Evolutionary conservation across 2,888 invertebrate genomes (phyloP).

Genomic region (Ypsolopha sequella): DNA sequence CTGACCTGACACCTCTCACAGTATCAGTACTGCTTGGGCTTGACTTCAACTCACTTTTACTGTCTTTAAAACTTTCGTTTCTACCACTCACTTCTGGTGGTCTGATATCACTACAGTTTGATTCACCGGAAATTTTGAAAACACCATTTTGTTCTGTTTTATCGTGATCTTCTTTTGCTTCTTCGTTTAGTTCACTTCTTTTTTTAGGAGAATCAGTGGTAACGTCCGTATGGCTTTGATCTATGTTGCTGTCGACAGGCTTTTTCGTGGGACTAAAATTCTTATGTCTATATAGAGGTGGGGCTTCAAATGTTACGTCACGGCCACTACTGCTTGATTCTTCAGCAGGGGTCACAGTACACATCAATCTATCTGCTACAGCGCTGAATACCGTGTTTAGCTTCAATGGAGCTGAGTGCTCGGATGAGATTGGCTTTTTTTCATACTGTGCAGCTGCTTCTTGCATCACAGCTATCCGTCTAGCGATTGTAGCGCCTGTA

Average conservation of each 20-base stretch:
- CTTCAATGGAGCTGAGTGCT: slow-evolving; percentile 55
- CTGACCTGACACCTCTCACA: slow-evolving; percentile 62
- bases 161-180: slow-evolving; percentile 32
- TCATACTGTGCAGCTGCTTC: slow-evolving; percentile 78
- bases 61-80: slow-evolving; percentile 23
- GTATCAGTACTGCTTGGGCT: slow-evolving; percentile 50
- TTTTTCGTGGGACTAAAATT: slow-evolving; percentile 63
- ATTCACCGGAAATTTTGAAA: slow-evolving; percentile 60
- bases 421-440: slow-evolving; percentile 57
- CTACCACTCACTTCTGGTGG: slow-evolving; percentile 47
- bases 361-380: slow-evolving; percentile 64
- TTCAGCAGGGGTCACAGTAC: slow-evolving; percentile 60
- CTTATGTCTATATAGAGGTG: slow-evolving; percentile 54
- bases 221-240: slow-evolving; percentile 53
- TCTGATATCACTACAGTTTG: slow-evolving; percentile 53
- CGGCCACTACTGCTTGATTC: slow-evolving; percentile 63
- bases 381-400: slow-evolving; percentile 67
- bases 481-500: slow-evolving; percentile 79
- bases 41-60: slow-evolving; percentile 41
- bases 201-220: slow-evolving; percentile 55
- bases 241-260: slow-evolving; percentile 45
- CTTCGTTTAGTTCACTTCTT: slow-evolving; percentile 33
- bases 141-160: slow-evolving; percentile 40
- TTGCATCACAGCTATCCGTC: slow-evolving; percentile 85
- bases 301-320: slow-evolving; percentile 57